Evolutionary conservation across 2,888 invertebrate species (phyloP), one percentile per base, ranked within the genome.

Genomic region (Pollenia labialis): DNA sequence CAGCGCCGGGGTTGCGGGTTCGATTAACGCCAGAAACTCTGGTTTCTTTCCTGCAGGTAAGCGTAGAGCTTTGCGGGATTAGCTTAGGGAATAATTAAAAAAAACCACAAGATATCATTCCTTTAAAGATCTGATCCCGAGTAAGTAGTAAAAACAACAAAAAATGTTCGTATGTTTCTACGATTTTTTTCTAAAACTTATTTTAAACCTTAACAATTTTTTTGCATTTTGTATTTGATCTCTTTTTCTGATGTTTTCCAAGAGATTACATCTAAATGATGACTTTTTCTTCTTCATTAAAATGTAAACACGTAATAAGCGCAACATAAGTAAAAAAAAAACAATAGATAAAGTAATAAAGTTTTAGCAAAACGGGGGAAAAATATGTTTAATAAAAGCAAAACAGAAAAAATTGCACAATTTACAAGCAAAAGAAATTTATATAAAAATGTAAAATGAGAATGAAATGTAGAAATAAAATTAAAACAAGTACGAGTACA

Each of bases 191-290:
- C 14, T 23, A 66, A 32, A 68, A 48, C 68, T 75, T 7, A 75
- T 50, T 50, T 42, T 46, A 68, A 77, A 44, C 56, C 56, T n/a
- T 16, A 32, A 74, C n/a, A 56, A 18, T 32, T 58, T 32, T 60
- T 46, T 50, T 48, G 18, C 16, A 56, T 58, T 76, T 64, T 68
- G 23, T 52, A 42, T 68, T 71, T 54, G 42, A 1, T 64, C 12
- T 50, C 69, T 18, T 16, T 40, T 32, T 44, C 9, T 32, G n/a
- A 52, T 64, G 18, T 80, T 74, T 71, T 81, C 48, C 66, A 58
- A 46, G 16, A 81, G 81, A 74, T 81, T 74, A 66, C 48, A 81
- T 81, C 50, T 81, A 66, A 81, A 81, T 81, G 46, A 81, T 72
- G 81, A 50, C 62, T 81, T 72, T n/a, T 64, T 75, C 50, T 75